Evolutionary conservation across 2,113 vertebrate species (phyloP).

Genomic region (Eupsittula cactorum): DNA sequence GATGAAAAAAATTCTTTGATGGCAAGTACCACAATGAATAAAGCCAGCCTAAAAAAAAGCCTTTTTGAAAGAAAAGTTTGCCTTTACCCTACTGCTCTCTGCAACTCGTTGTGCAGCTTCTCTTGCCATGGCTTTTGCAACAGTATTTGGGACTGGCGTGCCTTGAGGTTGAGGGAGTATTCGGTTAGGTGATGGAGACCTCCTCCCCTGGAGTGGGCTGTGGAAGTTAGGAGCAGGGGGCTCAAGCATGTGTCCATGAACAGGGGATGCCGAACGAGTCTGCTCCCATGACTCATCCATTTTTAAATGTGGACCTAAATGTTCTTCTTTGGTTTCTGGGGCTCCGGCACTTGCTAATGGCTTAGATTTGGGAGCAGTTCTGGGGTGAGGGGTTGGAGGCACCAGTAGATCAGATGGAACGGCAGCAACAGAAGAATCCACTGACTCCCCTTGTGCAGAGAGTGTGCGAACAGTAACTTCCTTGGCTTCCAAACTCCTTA

Average conservation of each 20-base stretch:
- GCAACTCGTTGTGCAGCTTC: constrained; percentile 92
- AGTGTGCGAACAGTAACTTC: constrained; percentile 91
- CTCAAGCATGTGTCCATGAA: constrained; percentile 81
- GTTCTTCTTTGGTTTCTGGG: constrained; percentile 94
- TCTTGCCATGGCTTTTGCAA: constrained; percentile 96
- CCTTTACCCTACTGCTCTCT: constrained; percentile 85
- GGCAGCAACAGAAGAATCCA: constrained; percentile 83
- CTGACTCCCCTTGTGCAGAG: constrained; percentile 92
- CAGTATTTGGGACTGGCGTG: constrained; percentile 85
- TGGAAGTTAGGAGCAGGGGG: constrained; percentile 78
- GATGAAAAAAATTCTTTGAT: background rate
- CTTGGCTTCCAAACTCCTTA: constrained; percentile 86
- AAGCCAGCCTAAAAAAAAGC: background rate
- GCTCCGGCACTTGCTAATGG: constrained; percentile 90
- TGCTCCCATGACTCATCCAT: constrained; percentile 87
- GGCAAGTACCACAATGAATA: fast-evolving
- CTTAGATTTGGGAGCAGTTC: constrained; percentile 84
- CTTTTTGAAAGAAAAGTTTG: background rate
- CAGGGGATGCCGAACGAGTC: constrained; percentile 74
- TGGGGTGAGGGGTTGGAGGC: constrained; percentile 81
- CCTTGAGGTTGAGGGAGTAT: constrained; percentile 97
- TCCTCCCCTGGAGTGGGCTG: constrained; percentile 60
- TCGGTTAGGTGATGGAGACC: constrained; percentile 92
- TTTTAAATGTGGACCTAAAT: constrained; percentile 71
- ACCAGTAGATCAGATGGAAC: constrained; percentile 89